Base-by-base conservation (phyloP, 2,797 vertebrate species). In the Onychomys torridus region DNA sequence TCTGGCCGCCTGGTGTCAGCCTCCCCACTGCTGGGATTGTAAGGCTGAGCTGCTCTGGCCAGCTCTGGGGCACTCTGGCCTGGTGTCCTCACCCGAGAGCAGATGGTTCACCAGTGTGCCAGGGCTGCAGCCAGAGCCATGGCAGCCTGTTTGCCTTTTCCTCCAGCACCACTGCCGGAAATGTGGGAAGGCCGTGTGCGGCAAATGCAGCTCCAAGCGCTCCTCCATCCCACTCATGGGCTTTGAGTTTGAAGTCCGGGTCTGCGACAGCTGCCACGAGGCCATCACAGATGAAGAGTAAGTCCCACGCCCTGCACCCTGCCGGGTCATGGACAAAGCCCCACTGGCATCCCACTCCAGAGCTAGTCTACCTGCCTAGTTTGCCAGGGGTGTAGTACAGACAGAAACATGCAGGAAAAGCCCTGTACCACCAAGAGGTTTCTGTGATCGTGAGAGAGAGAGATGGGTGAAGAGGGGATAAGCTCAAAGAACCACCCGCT, bases 211-310 rank as follows among this genome's bases (percentile, higher is more conserved):
- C 46, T 99, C 99, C 96, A 99, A 99, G 92, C 99, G 99, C 88
- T 99, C 99, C 96, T 99, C 99, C 97, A 99, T 99, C 98, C 99
- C 99, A 0, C 98, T 99, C 95, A 99, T 99, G 99, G 99, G 99
- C 65, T 99, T 99, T 0, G 99, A 99, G 98, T 99, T 99, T 6
- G 99, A 99, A 98, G 99, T 99, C 97, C 99, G 99, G 40, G 99
- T 99, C 98, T 99, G 99, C 2, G 99, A 99, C 97, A 99, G 98
- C 98, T 99, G 99, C 98, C 98, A 99, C 0, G 99, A 99, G 97
- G 99, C 99, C 98, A 99, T 99, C 98, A 99, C 99, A 0, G 99
- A 99, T 14, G 99, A 99, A 96, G 99, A 99, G 99, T 99, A 98
- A 99, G 99, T 99, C 16, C 86, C 2, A 19, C 19, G 1, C 77